Evolutionary conservation across 2,113 vertebrate genomes (phyloP).

Genomic region (Alligator sinensis): DNA sequence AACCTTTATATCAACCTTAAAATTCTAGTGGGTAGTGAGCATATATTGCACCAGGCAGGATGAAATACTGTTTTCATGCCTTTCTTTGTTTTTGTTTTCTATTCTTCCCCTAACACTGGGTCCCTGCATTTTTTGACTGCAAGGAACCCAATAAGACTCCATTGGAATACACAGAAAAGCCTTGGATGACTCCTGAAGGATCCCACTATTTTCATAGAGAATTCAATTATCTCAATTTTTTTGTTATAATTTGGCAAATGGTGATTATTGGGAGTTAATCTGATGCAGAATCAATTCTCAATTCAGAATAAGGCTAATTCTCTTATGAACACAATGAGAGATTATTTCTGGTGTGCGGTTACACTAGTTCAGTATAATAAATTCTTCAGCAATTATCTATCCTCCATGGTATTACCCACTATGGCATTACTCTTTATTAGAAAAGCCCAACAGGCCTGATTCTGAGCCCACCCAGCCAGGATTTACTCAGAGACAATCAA

Average conservation of each 20-base stretch:
- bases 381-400: not conserved
- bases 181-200: not conserved
- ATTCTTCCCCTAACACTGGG: not conserved
- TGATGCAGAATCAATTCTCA: not conserved
- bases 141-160: not conserved
- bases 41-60: not conserved
- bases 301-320: not conserved
- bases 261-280: not conserved
- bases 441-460: not conserved
- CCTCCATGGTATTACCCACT: not conserved
- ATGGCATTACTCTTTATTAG: not conserved
- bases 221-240: not conserved
- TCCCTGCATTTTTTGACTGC: not conserved
- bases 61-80: not conserved
- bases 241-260: not conserved
- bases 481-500: not conserved
- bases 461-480: not conserved
- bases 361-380: not conserved
- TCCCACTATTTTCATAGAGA: not conserved
- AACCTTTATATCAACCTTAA: not conserved
- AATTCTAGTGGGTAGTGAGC: not conserved
- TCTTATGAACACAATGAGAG: not conserved
- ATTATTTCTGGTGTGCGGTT: not conserved
- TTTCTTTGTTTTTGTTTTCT: not conserved
- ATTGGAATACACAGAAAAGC: not conserved